Base-by-base conservation (phyloP, 2,888 invertebrate species). In the Agrochola lota region DNA sequence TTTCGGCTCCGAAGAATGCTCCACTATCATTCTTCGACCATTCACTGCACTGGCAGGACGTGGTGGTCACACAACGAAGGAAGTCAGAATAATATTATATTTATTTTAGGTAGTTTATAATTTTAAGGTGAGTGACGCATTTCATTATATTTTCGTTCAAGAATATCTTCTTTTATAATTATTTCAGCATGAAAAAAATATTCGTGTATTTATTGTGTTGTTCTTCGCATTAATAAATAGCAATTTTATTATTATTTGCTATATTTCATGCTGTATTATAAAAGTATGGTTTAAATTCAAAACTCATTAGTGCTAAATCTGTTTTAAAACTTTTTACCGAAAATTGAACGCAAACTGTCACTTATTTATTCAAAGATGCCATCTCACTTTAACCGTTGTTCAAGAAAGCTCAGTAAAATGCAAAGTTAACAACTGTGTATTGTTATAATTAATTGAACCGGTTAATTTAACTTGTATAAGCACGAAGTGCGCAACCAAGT, bases 11-110 rank as follows among this genome's bases (percentile, higher is more conserved):
- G 23, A 59, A 17, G 62, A 82, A 68, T 85, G 78, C 74, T 85
- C 88, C 75, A 86, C 91, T 90, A 89, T 90, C 94, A 94, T 90
- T 94, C 92, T 89, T 83, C 85, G 84, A 71, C 84, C 86, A 88
- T 87, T 80, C 90, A 89, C 90, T 88, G 91, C 79, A 78, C 69
- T 77, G 85, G 81, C 85, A 83, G 79, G 89, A 91, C 93, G 93
- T 88, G 85, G 75, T 70, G 75, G 23, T 64, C 40, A 52, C 26
- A 67, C 20, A 62, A 43, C 12, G 49, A 66, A 72, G 66, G 11
- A 63, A 71, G 60, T 71, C 17, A n/a, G 30, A 69, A 49, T 35
- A 60, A 43, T 52, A 60, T 46, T 8, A 67, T 59, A 64, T 46
- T 66, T 63, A 35, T 71, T 73, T 64, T 43, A 20, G 26, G 12